A percentile compares a stretch with the other conserved stretches of the same genome.
phyloP scores from a whole-genome alignment of 1,140 invertebrate genomes.

The Neodiprion pinetum region DNA sequence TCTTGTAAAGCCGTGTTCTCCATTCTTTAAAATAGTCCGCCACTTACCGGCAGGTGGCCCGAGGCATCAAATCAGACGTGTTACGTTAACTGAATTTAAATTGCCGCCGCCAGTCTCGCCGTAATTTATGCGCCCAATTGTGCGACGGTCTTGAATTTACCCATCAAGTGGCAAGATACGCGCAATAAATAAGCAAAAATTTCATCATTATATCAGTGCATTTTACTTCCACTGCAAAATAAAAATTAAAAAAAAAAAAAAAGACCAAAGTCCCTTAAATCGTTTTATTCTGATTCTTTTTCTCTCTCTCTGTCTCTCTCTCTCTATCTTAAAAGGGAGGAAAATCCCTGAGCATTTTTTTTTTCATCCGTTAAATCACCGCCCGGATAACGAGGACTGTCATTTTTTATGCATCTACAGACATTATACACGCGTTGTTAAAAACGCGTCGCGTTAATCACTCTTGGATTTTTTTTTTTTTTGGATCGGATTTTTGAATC shows the following conservation, averaged over 20 bases:
- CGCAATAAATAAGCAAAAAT: conserved; percentile 47
- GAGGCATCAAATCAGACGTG: conserved; percentile 54
- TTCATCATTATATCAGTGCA: too few species aligned
- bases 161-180: conserved; percentile 51
- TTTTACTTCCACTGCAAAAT: not conserved
- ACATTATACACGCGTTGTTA: too few species aligned
- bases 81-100: conserved; percentile 61
- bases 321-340: not conserved
- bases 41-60: conserved; percentile 53
- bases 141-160: conserved; percentile 54
- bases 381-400: too few species aligned
- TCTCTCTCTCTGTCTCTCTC: not conserved
- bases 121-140: conserved; percentile 57
- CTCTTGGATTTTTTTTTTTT: too few species aligned
- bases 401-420: too few species aligned
- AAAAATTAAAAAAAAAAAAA: not conserved
- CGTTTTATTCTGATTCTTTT: too few species aligned
- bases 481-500: not conserved
- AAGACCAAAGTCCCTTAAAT: too few species aligned
- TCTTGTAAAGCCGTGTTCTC: conserved; percentile 29
- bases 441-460: too few species aligned
- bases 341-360: not conserved
- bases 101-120: conserved; percentile 48
- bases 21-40: conserved; percentile 46
- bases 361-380: not conserved